Evolutionary conservation across 2,888 invertebrate species (phyloP), one percentile per base, ranked within the genome.

Genomic region (Cephus nigrinus): DNA sequence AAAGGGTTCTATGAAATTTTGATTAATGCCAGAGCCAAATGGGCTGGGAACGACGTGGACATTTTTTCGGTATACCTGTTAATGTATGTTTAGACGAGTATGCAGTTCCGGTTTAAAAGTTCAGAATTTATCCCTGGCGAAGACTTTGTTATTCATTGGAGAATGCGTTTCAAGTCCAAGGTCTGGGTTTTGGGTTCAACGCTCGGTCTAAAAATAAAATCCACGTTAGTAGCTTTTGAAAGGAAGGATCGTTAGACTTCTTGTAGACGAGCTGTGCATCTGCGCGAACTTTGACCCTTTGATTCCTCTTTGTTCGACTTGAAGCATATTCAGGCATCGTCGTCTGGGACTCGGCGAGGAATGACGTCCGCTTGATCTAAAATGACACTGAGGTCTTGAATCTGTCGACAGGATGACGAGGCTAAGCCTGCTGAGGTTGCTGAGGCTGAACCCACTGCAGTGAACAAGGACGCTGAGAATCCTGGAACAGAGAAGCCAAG

Each of bases 381-480:
- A 55, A 55, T 23, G 9, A 23, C 9, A 55, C 55, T 55, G 55
- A 55, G 15, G 2, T 55, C 23, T 23, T 23, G 9, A 55, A 55
- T 71, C 68, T 72, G 68, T 71, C 72, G 23, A n/a, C 35, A 85
- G 90, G 90, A 90, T 23, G 92, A 85, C 73, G 89, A 82, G 86
- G 88, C 81, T 80, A 91, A 86, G 88, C 88, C 87, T 79, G 90
- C 81, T 85, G 92, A 86, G 87, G 76, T 85, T 71, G 82, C 76
- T 11, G 89, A 89, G 77, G 77, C 83, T 30, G 83, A 82, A 12
- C 82, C 84, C 5, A 84, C 81, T 40, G 82, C 80, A 69, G 82
- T 84, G 55, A 91, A 90, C 75, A 90, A 90, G 79, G 87, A 82
- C 15, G 86, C 83, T 11, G 86, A 87, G 78, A 83, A 84, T 55